These are phyloP conservation scores for Beris chalybata DNA, from an alignment of 2,888 invertebrate genomes.

Conservation along the genomic window DNA sequence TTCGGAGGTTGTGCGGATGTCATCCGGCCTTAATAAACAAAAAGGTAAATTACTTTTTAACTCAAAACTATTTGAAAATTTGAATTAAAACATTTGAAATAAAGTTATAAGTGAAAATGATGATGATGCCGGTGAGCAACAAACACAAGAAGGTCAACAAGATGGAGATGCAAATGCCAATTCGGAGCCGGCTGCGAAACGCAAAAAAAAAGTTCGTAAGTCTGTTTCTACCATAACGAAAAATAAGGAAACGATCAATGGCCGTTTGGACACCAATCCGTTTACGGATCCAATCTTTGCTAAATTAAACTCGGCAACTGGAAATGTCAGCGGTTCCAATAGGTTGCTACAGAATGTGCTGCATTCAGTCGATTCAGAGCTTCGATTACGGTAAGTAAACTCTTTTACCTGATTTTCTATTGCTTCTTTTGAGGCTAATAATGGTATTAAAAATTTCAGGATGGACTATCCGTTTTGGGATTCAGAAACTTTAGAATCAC, in stretches of 20 bases:
- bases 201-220: slow-evolving; percentile 47
- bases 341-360: slow-evolving; percentile 63
- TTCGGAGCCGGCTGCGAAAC: slow-evolving; percentile 41
- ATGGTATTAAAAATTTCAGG: slow-evolving; percentile 6
- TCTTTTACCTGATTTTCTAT: too few species aligned
- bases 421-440: background rate
- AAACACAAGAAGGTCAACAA: slow-evolving; percentile 44
- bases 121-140: slow-evolving; percentile 16
- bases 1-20: slow-evolving; percentile 77
- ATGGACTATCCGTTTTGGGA: slow-evolving; percentile 51
- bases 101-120: slow-evolving; percentile 27
- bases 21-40: slow-evolving; percentile 60
- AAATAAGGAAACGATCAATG: slow-evolving; percentile 54
- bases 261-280: slow-evolving; percentile 53
- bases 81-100: background rate
- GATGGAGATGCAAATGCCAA: slow-evolving; percentile 39
- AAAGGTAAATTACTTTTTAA: slow-evolving; percentile 39
- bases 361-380: slow-evolving; percentile 58
- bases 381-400: slow-evolving; percentile 44
- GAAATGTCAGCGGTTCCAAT: slow-evolving; percentile 65
- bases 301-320: slow-evolving; percentile 62
- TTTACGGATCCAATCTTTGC: slow-evolving; percentile 64
- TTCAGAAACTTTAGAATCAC: slow-evolving; percentile 37
- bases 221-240: slow-evolving; percentile 52
- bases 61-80: background rate